phyloP scores from a whole-genome alignment of 1,140 invertebrate genomes.

The Drosophila kohkoa region DNA sequence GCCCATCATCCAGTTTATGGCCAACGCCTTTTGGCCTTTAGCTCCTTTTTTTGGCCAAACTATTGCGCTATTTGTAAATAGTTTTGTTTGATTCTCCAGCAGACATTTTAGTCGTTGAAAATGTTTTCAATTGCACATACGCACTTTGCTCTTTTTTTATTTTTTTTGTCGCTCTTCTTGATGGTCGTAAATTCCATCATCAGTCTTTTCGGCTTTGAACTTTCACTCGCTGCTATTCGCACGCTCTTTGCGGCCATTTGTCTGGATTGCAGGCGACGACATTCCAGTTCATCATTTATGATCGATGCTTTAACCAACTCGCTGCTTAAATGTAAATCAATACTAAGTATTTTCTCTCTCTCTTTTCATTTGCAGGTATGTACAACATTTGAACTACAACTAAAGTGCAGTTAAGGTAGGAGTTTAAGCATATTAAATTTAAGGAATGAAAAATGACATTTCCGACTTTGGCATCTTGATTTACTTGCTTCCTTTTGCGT shows the following conservation, averaged over 20 bases:
- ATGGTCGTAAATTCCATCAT: constrained; percentile 57
- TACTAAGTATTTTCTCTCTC: not conserved
- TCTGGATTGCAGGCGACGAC: constrained; percentile 52
- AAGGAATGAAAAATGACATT: constrained; percentile 77
- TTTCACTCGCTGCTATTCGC: constrained; percentile 39
- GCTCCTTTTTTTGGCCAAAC: not conserved
- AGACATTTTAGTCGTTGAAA: constrained; percentile 2
- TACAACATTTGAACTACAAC: not conserved
- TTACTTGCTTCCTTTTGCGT: constrained; percentile 39
- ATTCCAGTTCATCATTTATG: constrained; percentile 73
- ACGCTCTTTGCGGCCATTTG: constrained; percentile 59
- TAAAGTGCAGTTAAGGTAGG: constrained; percentile 3
- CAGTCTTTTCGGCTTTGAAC: constrained; percentile 29
- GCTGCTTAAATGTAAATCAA: not conserved
- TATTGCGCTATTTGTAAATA: constrained; percentile 24
- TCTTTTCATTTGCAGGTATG: constrained; percentile 57
- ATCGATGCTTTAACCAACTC: constrained; percentile 56
- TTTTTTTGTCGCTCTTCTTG: not conserved
- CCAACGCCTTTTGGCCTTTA: constrained; percentile 22
- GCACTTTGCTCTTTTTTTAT: constrained; percentile 22
- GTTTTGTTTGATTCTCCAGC: constrained; percentile 17
- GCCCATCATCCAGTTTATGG: constrained; percentile 57
- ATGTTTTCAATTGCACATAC: constrained; percentile 32
- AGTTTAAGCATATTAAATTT: not conserved
- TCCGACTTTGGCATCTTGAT: constrained; percentile 74